Base-by-base conservation (phyloP, 1,140 invertebrate genomes). In the Drosophila suzukii region DNA sequence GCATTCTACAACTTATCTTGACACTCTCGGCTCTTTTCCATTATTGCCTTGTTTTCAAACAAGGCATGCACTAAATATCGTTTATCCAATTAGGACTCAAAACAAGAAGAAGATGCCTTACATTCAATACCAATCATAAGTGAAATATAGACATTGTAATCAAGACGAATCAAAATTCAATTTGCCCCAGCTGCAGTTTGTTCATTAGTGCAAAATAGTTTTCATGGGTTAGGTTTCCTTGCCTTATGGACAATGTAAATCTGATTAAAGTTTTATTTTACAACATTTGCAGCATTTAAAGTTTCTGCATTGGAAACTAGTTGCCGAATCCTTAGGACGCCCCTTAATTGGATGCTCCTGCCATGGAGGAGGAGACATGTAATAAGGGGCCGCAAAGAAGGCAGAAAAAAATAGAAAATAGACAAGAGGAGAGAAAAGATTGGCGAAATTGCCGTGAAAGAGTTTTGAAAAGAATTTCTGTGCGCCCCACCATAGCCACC, bases 261-360 rank as follows among this genome's bases (percentile, higher is more conserved):
- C 15, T 20, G 15, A 44, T 44, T 44, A 20, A 15, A 44, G 15
- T 20, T 44, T 8, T 5, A 44, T 17, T 20, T 11, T 11, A 20
- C 15, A 3, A 44, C 2, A 44, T 17, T 20, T 10, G n/a, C 8
- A 11, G 8, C 3, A 10, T 4, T 27, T 27, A 27, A 27, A 17
- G 41, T 3, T 15, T 8, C 17, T 8, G 7, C 15, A 47, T 47
- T 47, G 20, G 10, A 51, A 59, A 49, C 65, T 58, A 65, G 32
- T 44, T 30, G 15, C 47, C 2, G 32, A 68, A 66, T 68, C 65
- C 47, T 54, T 68, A 32, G 65, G 65, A 66, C 60, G 63, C 65
- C 60, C 65, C 65, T 44, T 68, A 68, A 68, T 68, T 68, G 65
- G 60, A 68, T 66, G 61, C 60, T 66, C 47, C 60, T 53, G 60